Evolutionary conservation across 2,113 vertebrate species (phyloP), one percentile per base, ranked within the genome.

Genomic region (Grantiella picta): DNA sequence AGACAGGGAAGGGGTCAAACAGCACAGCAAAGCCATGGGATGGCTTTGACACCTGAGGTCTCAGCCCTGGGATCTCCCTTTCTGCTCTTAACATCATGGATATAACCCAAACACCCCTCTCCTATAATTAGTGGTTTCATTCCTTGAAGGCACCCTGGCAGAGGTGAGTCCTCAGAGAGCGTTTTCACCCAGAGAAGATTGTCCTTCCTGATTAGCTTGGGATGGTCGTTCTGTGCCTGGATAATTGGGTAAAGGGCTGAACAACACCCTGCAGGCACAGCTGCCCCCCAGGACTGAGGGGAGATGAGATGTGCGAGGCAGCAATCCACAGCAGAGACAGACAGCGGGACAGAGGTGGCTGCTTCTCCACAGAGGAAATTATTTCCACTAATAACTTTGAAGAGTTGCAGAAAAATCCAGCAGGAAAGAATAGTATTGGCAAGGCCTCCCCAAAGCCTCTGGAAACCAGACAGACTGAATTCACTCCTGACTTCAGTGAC

Each of bases 391-490:
- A 82, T 69, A 88, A 45, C 54, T 63, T 12, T 14, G 56, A 77
- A 42, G 76, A 80, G 66, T 36, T 49, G 19, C 53, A 60, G 53
- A 40, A 53, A 82, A 86, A 89, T 89, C 86, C 40, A 73, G 75
- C 59, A 86, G 91, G 76, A 72, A 70, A 45, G 61, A 76, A 79
- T 0, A 45, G 78, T 28, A 22, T 5, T 12, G 57, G 66, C 79
- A 72, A 76, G 35, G 63, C 50, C 22, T 95, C 85, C 85, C 90
- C 64, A 57, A 89, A 72, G 89, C 83, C 70, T 19, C 0, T 22
- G 53, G 78, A 91, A 96, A 84, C 18, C 84, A 94, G 82, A 73
- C 86, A 80, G 85, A 8, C 89, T 63, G 83, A 84, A 91, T 72
- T 82, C 45, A 33, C 73, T 90, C 76, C 53, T 69, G 90, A n/a